Evolutionary conservation across 2,888 invertebrate species (phyloP).

Genomic region (Sussaba pulchella): DNA sequence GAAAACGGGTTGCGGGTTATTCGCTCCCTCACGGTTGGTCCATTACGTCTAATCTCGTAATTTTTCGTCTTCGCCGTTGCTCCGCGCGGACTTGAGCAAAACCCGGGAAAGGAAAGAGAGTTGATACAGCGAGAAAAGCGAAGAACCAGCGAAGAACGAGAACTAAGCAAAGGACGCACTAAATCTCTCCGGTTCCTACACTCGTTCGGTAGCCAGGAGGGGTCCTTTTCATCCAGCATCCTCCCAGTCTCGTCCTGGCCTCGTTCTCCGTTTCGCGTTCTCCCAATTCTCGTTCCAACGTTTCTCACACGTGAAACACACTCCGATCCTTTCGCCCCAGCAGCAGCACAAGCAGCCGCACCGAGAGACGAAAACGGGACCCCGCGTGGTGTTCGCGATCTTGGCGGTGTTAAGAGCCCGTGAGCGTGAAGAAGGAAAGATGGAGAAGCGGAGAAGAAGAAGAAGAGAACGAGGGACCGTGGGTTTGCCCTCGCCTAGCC

Average conservation of each 20-base stretch:
- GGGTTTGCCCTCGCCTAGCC: constrained; percentile 33
- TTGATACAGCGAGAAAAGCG: not conserved
- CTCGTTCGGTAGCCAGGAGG: not conserved
- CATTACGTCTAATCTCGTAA: constrained; percentile 36
- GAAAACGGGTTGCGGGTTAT: not conserved
- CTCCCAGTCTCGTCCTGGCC: constrained; percentile 25
- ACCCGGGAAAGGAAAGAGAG: not conserved
- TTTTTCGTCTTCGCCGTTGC: not conserved
- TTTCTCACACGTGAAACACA: constrained; percentile 47
- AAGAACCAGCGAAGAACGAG: constrained; percentile 12
- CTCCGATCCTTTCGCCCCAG: constrained; percentile 41
- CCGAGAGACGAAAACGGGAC: not conserved
- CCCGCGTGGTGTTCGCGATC: constrained; percentile 60
- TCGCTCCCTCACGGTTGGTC: not conserved
- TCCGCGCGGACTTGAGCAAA: not conserved
- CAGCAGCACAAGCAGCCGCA: constrained; percentile 37
- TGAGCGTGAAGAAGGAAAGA: constrained; percentile 8
- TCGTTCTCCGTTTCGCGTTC: constrained; percentile 8
- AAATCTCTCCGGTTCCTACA: constrained; percentile 24
- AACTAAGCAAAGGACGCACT: constrained; percentile 28
- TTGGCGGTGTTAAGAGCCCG: constrained; percentile 61
- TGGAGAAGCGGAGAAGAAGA: not conserved
- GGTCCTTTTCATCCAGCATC: constrained; percentile 35
- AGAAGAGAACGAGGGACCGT: constrained; percentile 5
- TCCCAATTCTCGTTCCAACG: not conserved